phyloP scores from a whole-genome alignment of 2,113 vertebrate species.

The Semnopithecus entellus region DNA sequence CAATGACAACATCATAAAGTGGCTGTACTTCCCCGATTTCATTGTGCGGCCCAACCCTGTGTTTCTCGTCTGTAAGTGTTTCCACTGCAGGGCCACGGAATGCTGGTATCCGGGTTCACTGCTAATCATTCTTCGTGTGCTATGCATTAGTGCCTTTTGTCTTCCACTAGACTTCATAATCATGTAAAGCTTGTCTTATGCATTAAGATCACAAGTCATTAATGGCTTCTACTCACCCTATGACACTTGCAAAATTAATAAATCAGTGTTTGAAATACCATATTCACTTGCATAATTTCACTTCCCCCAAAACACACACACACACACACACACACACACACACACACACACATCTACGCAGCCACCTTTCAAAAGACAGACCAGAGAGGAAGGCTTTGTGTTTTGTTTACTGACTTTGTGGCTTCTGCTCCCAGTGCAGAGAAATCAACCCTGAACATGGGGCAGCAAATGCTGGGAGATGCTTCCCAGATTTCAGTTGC shows the following conservation, averaged over 20 bases:
- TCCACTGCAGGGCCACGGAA: neutral
- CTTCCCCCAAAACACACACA: neutral
- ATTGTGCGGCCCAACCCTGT: constrained; percentile 89
- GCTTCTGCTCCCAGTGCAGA: neutral
- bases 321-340: too few species aligned
- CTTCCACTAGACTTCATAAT: neutral
- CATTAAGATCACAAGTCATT: neutral
- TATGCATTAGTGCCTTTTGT: neutral
- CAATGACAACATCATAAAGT: constrained; percentile 97
- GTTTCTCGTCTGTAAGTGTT: constrained; percentile 96
- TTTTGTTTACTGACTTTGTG: neutral
- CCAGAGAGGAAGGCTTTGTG: neutral
- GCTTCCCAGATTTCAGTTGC: neutral
- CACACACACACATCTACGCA: too few species aligned
- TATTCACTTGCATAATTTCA: neutral
- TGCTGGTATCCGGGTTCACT: neutral
- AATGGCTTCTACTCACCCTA: neutral
- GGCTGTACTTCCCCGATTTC: constrained; percentile 98
- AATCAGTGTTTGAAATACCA: neutral
- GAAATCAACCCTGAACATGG: neutral
- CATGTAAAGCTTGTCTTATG: neutral
- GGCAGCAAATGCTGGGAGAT: neutral
- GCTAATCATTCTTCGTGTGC: neutral
- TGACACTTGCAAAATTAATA: neutral
- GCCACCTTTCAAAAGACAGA: neutral